Base-by-base conservation (phyloP, 2,888 invertebrate genomes). In the Pollenia griseotomentosa region DNA sequence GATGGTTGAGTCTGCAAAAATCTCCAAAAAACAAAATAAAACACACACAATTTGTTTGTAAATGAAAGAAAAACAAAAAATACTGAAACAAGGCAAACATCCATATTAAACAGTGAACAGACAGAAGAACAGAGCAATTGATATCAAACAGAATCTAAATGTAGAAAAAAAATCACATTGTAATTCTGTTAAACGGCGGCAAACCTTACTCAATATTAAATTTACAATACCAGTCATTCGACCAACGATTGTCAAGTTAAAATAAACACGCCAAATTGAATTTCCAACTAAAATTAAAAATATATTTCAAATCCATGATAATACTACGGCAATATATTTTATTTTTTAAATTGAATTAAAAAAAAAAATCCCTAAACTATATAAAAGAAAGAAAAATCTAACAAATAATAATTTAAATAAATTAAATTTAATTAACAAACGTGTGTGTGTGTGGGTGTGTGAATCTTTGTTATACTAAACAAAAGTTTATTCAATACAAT, bases 201-300 rank as follows among this genome's bases (percentile, higher is more conserved):
- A 89, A 92, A 91, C 92, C 92, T 92, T 91, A 89, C 91, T 90
- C 92, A 92, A 92, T 90, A 90, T 89, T 89, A 90, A 92, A 91
- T 90, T 91, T 90, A 91, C 91, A 92, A 91, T 90, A 74, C 91
- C 91, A 91, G 91, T 91, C 92, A 91, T 92, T 91, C 90, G 92
- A 84, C 87, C 81, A 87, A 90, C 91, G 90, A 90, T 90, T 91
- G 91, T 90, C 91, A 91, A 91, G 91, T 91, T 91, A 91, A 91
- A 90, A 91, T 91, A 90, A 88, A 84, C 87, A 81, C 87, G 83
- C 83, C 61, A 55, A 63, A 63, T 66, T 57, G 57, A 65, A 16
- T n/a, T 48, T 74, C 73, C 19, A 40, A n/a, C 42, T 42, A 14
- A 82, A 48, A 63, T 51, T 42, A 55, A 57, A 33, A 19, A 83